phyloP scores from a whole-genome alignment of 2,797 vertebrate species.

The Gallinago stenura region DNA sequence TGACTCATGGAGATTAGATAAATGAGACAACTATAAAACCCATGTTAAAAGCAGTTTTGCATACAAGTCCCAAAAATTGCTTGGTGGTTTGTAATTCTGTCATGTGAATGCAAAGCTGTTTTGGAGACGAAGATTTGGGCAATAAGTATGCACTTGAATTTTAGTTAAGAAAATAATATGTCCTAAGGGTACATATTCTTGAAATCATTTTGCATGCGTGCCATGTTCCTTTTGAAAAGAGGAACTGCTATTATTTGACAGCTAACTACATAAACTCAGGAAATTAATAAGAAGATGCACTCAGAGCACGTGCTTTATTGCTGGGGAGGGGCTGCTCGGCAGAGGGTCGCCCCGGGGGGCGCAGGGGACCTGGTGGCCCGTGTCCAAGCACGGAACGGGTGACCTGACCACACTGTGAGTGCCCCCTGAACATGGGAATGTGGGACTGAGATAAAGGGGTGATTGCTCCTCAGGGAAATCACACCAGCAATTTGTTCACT shows the following conservation, averaged over 20 bases:
- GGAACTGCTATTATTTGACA: not conserved
- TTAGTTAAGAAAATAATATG: conserved; percentile 64
- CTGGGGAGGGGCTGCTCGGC: fast-evolving
- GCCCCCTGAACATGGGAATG: not conserved
- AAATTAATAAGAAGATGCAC: not conserved
- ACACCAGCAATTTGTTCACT: conserved; percentile 49
- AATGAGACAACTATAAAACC: conserved; percentile 37
- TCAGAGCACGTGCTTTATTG: fast-evolving
- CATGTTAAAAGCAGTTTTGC: conserved; percentile 37
- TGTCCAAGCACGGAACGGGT: fast-evolving
- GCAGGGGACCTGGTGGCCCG: fast-evolving
- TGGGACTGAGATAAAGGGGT: not conserved
- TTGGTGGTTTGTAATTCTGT: conserved; percentile 50
- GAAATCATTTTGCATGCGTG: not conserved
- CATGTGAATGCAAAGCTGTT: not conserved
- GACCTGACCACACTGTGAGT: not conserved
- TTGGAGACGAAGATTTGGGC: conserved; percentile 28
- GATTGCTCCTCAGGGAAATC: conserved; percentile 64
- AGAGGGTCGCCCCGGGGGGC: fast-evolving
- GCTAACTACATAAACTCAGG: not conserved
- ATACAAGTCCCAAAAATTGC: conserved; percentile 29
- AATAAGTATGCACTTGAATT: conserved; percentile 53
- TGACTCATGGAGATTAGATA: conserved; percentile 62
- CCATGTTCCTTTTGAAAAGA: not conserved
- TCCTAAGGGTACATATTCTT: not conserved